Evolutionary conservation across 2,797 vertebrate genomes (phyloP), one percentile per base, ranked within the genome.

Genomic region (Anguilla megastoma): DNA sequence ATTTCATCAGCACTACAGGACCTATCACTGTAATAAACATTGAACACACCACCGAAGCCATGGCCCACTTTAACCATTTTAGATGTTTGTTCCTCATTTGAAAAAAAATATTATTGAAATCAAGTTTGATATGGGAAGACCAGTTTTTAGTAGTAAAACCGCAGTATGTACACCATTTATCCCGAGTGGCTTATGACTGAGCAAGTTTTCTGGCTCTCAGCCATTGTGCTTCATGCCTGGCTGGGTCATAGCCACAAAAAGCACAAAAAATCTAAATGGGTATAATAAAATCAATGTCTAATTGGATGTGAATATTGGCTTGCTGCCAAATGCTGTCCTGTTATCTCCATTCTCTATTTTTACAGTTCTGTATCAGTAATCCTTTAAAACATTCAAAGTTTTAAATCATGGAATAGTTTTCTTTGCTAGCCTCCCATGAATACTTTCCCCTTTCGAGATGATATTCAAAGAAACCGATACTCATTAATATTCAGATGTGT

Each of bases 251-350:
- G 56, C 3, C 56, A 3, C 56, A 18, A 14, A 33, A 36, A 36
- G 18, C 7, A 14, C 69, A 71, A 33, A 71, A 66, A 66, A 66
- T 45, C 60, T 12, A 71, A 27, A 66, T 41, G 30, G 74, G 6
- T 76, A 3, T 41, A 41, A 76, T 76, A 76, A 76, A 76, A 71
- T 71, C 69, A 27, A 71, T 71, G 69, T 76, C 74, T 76, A 76
- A 2, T 6, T 41, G 74, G 36, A 76, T 41, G 33, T 41, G 41
- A 76, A 41, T 41, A 36, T 21, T 36, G 74, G 36, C 30, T 41
- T 41, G 30, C 33, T 41, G 16, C 30, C 74, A 76, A 71, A 16
- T 36, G 30, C 30, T 76, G 74, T 41, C 33, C 33, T 36, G 30
- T 41, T 76, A 76, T 76, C 74, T 36, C 33, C 33, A 76, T 76